Evolutionary conservation across 2,888 invertebrate genomes (phyloP), one percentile per base, ranked within the genome.

Genomic region (Ceriagrion tenellum): DNA sequence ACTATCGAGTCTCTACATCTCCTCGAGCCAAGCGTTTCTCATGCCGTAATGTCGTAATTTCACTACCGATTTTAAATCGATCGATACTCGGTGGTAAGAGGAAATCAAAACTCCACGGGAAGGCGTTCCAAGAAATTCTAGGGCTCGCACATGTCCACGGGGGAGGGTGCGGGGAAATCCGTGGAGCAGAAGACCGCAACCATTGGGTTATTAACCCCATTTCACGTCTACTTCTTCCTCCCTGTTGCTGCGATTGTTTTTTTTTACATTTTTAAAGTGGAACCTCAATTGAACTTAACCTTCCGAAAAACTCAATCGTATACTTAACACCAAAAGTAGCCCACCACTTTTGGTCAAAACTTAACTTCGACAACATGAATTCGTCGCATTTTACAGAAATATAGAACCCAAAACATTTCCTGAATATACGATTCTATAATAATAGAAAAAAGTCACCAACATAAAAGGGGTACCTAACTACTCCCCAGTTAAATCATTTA

Each of bases 171-270:
- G 81, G 30, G 81, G 16, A 35, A 81, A 35, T 35, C 35, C 30
- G 81, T 81, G 81, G 81, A 16, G 81, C 81, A 81, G 18, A 81
- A 30, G 35, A 3, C 81, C 35, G 3, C 81, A 10, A 81, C 81
- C 16, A 35, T 59, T 81, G 30, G 81, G 81, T 81, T 81, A 81
- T 81, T 81, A 81, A 81, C 81, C 81, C 81, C 81, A 81, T 81
- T 81, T 35, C 81, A 35, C 35, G 81, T 35, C 18, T 16, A 13
- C 35, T 35, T 35, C 35, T 35, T 81, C 81, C 81, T 30, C 81
- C 81, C 30, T 35, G 26, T 26, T n/a, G n/a, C 6, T 59, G 81
- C 10, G 30, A 81, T 35, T 81, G 81, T 30, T 81, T 13, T 30
- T 4, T 20, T 20, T 20, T 6, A 6, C 26, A 0, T 2, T 23